A percentile compares a stretch with the other conserved stretches of the same genome.
These are phyloP conservation scores for Epinephelus malabaricus DNA, from an alignment of 2,797 vertebrate genomes.

Conservation along the genomic window DNA sequence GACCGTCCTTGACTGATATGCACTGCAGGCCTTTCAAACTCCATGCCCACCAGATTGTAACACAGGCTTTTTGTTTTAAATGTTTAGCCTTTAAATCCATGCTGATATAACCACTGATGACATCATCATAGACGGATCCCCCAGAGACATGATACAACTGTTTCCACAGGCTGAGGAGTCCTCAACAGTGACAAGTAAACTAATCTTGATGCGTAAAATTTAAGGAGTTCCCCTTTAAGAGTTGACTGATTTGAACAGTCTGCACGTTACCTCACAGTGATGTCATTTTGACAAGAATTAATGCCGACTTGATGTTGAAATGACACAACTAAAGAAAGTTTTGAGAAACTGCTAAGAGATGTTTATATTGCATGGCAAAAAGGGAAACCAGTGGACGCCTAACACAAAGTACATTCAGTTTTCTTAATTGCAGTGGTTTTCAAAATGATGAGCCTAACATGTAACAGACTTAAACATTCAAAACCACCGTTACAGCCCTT, in stretches of 20 bases:
- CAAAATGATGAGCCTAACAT: background rate
- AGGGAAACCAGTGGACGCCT: background rate
- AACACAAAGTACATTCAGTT: background rate
- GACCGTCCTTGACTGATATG: conserved; percentile 7
- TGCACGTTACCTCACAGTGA: background rate
- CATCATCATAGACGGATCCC: conserved; percentile 9
- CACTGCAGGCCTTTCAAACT: background rate
- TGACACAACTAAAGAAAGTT: background rate
- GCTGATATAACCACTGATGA: conserved; percentile 17
- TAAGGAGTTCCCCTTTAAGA: conserved; percentile 1
- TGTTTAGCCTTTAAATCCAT: background rate
- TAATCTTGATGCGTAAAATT: background rate
- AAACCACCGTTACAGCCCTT: background rate
- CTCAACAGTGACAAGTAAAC: conserved; percentile 5
- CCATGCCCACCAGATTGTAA: background rate
- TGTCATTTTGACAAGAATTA: background rate
- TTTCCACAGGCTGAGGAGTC: background rate
- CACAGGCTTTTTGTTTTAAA: conserved; percentile 12
- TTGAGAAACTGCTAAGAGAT: background rate
- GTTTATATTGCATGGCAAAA: background rate
- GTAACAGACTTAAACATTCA: background rate
- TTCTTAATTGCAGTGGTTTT: background rate
- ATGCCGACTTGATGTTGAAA: background rate
- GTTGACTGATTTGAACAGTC: background rate
- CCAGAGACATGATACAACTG: conserved; percentile 13